Conservation (phyloP, 2,797 vertebrate species). For the Amblyopsis hoosieri region DNA sequence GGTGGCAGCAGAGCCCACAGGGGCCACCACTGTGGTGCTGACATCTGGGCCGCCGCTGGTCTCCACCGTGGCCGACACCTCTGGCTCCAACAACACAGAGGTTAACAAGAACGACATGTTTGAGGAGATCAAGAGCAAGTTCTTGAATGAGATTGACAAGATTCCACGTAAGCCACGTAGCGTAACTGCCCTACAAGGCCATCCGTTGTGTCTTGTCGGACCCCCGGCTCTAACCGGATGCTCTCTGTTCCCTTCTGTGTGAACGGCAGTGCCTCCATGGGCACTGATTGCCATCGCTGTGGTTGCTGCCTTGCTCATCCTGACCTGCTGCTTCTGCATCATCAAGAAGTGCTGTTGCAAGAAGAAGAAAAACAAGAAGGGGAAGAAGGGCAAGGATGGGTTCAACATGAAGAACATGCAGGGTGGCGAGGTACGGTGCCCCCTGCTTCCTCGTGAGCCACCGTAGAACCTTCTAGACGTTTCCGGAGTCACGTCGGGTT, state of each 20-base stretch:
- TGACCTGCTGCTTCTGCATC: conserved; percentile 98
- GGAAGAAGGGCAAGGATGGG: conserved; percentile 94
- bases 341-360: conserved; percentile 99
- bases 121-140: conserved; percentile 89
- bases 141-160: conserved; percentile 94
- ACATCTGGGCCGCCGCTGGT: conserved; percentile 58
- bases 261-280: conserved; percentile 89
- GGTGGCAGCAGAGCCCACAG: conserved; percentile 70
- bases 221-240: too few species aligned
- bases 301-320: conserved; percentile 89
- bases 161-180: conserved; percentile 87
- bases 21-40: conserved; percentile 60
- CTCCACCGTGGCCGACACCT: conserved; percentile 81
- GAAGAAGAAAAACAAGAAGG: conserved; percentile 99
- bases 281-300: conserved; percentile 94
- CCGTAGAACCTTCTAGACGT: conserved; percentile 6
- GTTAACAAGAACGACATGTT: conserved; percentile 86
- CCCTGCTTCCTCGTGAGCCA: conserved; percentile 6
- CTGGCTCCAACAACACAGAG: conserved; percentile 78
- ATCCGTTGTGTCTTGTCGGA: too few species aligned
- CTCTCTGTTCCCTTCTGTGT: conserved; percentile 17
- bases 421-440: conserved; percentile 78
- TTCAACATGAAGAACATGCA: conserved; percentile 88
- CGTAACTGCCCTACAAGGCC: too few species aligned
- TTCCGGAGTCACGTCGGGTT: background rate